phyloP scores from a whole-genome alignment of 2,797 vertebrate genomes.

The Brotula barbata region DNA sequence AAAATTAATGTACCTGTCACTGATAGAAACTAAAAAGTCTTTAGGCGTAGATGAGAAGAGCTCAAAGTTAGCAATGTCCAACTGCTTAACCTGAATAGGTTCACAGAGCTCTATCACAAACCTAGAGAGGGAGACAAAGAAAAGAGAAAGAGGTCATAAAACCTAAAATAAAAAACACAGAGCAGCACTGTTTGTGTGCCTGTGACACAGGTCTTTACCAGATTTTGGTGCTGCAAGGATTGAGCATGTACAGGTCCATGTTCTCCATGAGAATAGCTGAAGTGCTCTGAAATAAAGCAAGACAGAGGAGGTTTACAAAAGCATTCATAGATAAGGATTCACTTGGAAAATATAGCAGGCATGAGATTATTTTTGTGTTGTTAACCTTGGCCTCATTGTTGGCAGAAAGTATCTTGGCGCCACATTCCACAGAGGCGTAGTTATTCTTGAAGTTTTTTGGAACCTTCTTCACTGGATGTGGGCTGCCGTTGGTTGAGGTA shows the following conservation, averaged over 20 bases:
- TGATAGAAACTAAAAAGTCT: conserved; percentile 97
- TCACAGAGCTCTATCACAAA: conserved; percentile 96
- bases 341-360: neutral
- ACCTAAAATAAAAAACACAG: neutral
- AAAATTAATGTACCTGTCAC: conserved; percentile 98
- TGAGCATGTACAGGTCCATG: conserved; percentile 99
- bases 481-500: conserved; percentile 84
- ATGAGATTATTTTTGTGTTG: too few species aligned
- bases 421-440: conserved; percentile 98
- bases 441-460: conserved; percentile 98
- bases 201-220: conserved; percentile 80
- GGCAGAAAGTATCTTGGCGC: conserved; percentile 96
- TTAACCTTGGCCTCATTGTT: conserved; percentile 98
- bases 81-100: conserved; percentile 96
- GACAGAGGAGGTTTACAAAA: neutral
- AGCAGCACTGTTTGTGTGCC: neutral
- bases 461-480: conserved; percentile 90
- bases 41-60: conserved; percentile 98
- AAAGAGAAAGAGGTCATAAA: neutral
- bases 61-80: conserved; percentile 98
- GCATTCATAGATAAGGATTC: neutral
- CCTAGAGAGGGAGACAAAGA: conserved; percentile 40
- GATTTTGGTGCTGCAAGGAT: conserved; percentile 99
- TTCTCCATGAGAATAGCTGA: conserved; percentile 98
- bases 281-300: conserved; percentile 82